phyloP scores from a whole-genome alignment of 92 coral and sea anemone species.

The Ricordea florida region DNA sequence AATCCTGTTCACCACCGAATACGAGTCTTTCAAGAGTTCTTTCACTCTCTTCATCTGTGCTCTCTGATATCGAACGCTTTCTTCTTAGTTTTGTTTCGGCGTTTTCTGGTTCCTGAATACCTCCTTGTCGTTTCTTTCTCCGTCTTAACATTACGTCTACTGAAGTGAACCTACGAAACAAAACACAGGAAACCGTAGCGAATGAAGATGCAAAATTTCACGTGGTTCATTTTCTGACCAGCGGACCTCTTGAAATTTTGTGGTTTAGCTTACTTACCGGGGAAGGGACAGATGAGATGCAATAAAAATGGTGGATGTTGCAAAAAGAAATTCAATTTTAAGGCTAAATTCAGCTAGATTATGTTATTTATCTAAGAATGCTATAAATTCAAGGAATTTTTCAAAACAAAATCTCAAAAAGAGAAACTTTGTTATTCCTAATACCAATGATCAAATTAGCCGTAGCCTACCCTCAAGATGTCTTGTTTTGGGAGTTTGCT shows the following conservation, averaged over 20 bases:
- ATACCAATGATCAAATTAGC: no score
- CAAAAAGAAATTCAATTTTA: no score
- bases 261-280: background rate
- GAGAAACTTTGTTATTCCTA: no score
- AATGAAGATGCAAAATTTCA: background rate
- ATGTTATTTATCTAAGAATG: no score
- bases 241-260: no score
- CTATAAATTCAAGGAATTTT: no score
- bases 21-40: conserved; percentile 77
- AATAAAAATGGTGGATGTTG: no score
- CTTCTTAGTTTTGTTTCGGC: conserved; percentile 6
- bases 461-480: no score
- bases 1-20: conserved; percentile 71
- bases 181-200: background rate
- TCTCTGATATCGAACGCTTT: conserved; percentile 27
- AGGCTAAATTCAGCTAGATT: no score
- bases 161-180: background rate
- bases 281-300: no score
- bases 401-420: no score
- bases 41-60: conserved; percentile 58
- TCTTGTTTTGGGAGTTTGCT: no score
- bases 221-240: conserved; percentile 2
- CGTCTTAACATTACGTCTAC: conserved; percentile 68
- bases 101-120: conserved; percentile 23
- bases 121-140: conserved; percentile 62